Base-by-base conservation (phyloP, 2,888 invertebrate genomes). In the Furcula furcula region DNA sequence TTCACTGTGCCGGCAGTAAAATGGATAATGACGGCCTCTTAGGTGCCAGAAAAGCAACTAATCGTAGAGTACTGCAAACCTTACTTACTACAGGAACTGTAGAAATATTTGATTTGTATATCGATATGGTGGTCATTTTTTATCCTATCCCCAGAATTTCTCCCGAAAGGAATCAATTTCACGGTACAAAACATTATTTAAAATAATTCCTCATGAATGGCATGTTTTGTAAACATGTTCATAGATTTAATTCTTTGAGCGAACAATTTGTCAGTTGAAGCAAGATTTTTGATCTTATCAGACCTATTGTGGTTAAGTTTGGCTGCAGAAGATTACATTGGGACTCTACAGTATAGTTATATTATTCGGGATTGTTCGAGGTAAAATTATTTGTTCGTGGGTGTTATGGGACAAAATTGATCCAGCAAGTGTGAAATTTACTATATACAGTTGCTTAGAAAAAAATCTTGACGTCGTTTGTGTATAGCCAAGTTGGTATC, bases 171-270 rank as follows among this genome's bases (percentile, higher is more conserved):
- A 76, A 76, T 78, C 79, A 79, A 82, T 84, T 86, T 84, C 78
- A 84, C 66, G 72, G 66, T 65, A 69, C 67, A 71, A 64, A 63
- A 57, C 54, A 55, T 53, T 54, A 54, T 68, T 76, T 64, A 58
- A 69, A 69, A 66, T 62, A 63, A 68, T 63, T 66, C 63, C 37
- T 35, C 36, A 36, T 65, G 67, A 76, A 73, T 76, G 85, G 78
- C 83, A 80, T 87, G 80, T 87, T 87, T 85, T 78, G 82, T 74
- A 85, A 87, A 86, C 77, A 86, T 50, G 65, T 63, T 55, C 65
- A 65, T 65, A 70, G 68, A 73, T 69, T 64, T 67, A 64, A 66
- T 58, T 49, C 53, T 61, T 61, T 70, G 66, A 69, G 65, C 55
- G 51, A 65, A 81, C 80, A 81, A 82, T 85, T 82, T 83, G 82